A percentile compares a stretch with the other conserved stretches of the same genome.
These are phyloP conservation scores for Neodiprion virginianus DNA, from an alignment of 1,140 invertebrate genomes.

Conservation along the genomic window DNA sequence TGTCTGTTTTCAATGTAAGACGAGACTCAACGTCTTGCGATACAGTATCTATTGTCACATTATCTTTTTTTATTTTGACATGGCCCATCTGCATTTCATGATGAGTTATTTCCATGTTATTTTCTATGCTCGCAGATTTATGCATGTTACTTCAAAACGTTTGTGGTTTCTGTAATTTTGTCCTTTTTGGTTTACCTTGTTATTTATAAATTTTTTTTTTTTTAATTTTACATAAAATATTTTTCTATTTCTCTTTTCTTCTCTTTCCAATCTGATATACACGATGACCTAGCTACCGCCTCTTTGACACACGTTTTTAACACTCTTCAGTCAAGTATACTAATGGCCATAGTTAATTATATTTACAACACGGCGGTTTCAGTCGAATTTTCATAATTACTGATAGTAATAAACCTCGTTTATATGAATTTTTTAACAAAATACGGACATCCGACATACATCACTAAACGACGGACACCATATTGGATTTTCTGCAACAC, in stretches of 20 bases:
- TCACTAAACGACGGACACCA: slow-evolving; percentile 45
- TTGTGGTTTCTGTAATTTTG: slow-evolving; percentile 19
- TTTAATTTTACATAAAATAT: neutral
- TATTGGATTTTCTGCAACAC: slow-evolving; percentile 47
- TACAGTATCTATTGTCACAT: slow-evolving; percentile 36
- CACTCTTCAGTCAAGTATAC: neutral
- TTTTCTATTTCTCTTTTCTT: neutral
- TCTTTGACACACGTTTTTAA: neutral
- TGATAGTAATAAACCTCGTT: slow-evolving; percentile 19
- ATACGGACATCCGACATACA: slow-evolving; percentile 37
- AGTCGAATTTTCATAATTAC: slow-evolving; percentile 56
- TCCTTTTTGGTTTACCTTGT: slow-evolving; percentile 36
- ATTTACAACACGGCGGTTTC: slow-evolving; percentile 32
- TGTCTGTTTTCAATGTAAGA: slow-evolving; percentile 36
- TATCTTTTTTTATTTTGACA: slow-evolving; percentile 39
- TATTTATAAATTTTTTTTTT: slow-evolving; percentile 7
- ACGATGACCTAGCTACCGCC: slow-evolving; percentile 13
- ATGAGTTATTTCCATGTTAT: slow-evolving; percentile 30
- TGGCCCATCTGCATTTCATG: slow-evolving; percentile 33
- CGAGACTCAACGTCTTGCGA: slow-evolving; percentile 52
- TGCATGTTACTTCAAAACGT: too few relatives aligned
- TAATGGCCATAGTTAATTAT: slow-evolving; percentile 28
- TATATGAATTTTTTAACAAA: slow-evolving; percentile 31
- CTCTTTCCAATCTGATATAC: slow-evolving; percentile 6
- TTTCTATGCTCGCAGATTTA: neutral